Evolutionary conservation across 1,140 invertebrate species (phyloP), one percentile per base, ranked within the genome.

Genomic region (Littorina saxatilis): DNA sequence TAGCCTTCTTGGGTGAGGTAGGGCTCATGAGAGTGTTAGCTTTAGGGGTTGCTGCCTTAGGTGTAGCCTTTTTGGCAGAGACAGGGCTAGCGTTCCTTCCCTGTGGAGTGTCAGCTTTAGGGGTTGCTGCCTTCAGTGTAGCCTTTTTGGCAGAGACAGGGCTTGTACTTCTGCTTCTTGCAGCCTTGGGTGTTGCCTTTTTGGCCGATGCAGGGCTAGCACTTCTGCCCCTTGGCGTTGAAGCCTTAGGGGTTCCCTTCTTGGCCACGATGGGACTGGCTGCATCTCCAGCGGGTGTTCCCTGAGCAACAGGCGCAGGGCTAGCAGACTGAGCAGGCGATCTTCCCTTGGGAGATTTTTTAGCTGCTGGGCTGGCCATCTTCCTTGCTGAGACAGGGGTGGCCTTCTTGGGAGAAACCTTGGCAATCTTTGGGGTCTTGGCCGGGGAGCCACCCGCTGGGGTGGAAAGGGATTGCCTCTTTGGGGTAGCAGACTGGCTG

Each of bases 151-250:
- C 32, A n/a, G 83, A 50, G 32, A 43, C 17, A 9, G 43, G 43
- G 43, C 43, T 47, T 9, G 43, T 17, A 47, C 43, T 47, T 47
- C 43, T 47, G 43, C 43, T 47, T 47, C 7, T 9, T n/a, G n/a
- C n/a, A n/a, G n/a, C n/a, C 39, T 55, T 80, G 29, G 52, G 73
- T 9, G 84, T 79, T 40, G 63, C 39, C 13, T 68, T 68, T 15
- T 37, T 68, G 5, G 66, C 35, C 23, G 47, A 43, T 37, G 29
- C 68, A n/a, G n/a, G n/a, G n/a, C n/a, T n/a, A n/a, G n/a, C n/a
- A n/a, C n/a, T 29, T 32, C 29, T 68, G 4, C 29, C 29, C 0
- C 55, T 29, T 7, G 50, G 7, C 13, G 70, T 1, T 43, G 35
- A 39, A 27, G 74, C 32, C 9, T 15, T 35, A 15, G 20, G 37